phyloP scores from a whole-genome alignment of 2,797 vertebrate genomes.

The Smutsia temminckii region DNA sequence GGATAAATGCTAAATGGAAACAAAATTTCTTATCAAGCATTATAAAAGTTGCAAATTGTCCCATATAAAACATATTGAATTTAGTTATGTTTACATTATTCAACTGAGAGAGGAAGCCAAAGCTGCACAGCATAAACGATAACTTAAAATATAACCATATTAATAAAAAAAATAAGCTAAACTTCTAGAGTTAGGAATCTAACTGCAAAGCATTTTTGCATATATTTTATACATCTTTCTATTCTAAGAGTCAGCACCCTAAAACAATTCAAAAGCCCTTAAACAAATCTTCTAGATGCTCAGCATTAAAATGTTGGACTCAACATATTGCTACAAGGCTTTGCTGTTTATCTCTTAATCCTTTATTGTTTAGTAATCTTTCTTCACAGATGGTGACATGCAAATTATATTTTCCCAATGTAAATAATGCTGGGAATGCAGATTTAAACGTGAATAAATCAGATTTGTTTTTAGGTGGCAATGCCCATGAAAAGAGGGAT shows the following conservation, averaged over 20 bases:
- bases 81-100: conserved; percentile 51
- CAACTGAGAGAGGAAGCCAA: conserved; percentile 38
- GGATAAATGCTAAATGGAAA: conserved; percentile 27
- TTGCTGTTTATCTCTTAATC: conserved; percentile 75
- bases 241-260: conserved; percentile 64
- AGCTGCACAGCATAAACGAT: conserved; percentile 14
- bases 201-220: conserved; percentile 52
- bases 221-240: conserved; percentile 5
- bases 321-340: conserved; percentile 60
- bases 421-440: conserved; percentile 74
- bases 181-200: conserved; percentile 23
- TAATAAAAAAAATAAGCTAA: conserved; percentile 54
- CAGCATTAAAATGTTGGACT: conserved; percentile 74
- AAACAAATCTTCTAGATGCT: conserved; percentile 61
- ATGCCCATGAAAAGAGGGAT: conserved; percentile 66
- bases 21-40: background rate
- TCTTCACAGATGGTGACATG: conserved; percentile 81
- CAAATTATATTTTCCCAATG: conserved; percentile 79
- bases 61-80: conserved; percentile 35
- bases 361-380: conserved; percentile 81
- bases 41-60: conserved; percentile 19
- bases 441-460: conserved; percentile 78
- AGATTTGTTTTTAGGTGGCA: conserved; percentile 72
- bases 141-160: conserved; percentile 38
- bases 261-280: conserved; percentile 56